Percentiles rank a stretch among this genome's conserved stretches.
Evolutionary conservation across 2,888 invertebrate genomes (phyloP).

Genomic region (Parasteatoda lunata): DNA sequence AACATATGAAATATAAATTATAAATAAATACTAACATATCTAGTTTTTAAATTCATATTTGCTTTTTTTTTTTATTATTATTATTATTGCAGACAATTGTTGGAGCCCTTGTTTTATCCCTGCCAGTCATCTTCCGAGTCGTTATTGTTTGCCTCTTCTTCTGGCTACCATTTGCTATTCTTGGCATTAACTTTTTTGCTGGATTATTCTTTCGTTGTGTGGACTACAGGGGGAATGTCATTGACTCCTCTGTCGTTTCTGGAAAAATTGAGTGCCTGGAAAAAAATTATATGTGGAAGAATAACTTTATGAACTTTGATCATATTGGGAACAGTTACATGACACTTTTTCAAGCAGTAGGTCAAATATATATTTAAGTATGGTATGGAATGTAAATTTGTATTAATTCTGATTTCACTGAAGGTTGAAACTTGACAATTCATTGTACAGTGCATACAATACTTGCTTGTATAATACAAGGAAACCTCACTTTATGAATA

Average conservation of each 20-base stretch:
- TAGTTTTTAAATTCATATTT: background rate
- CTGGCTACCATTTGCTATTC: constrained; percentile 58
- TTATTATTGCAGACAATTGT: constrained; percentile 14
- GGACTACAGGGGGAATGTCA: background rate
- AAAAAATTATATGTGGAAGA: constrained; percentile 28
- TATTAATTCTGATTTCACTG: too few relatives aligned
- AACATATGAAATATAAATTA: too few relatives aligned
- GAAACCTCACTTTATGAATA: too few relatives aligned
- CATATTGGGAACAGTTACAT: constrained; percentile 59
- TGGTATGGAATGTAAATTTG: too few relatives aligned
- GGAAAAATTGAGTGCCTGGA: constrained; percentile 35
- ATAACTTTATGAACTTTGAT: constrained; percentile 44
- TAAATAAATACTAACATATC: too few relatives aligned
- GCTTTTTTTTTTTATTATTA: background rate
- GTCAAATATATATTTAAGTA: background rate
- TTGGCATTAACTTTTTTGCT: constrained; percentile 38
- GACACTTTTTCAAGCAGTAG: constrained; percentile 40
- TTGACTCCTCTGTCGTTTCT: background rate
- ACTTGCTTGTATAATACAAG: too few relatives aligned
- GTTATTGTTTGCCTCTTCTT: constrained; percentile 34
- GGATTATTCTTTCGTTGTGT: constrained; percentile 40
- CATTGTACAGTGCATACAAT: too few relatives aligned
- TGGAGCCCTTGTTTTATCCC: constrained; percentile 37
- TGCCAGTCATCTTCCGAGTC: constrained; percentile 34
- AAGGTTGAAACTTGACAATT: too few relatives aligned